Percentiles rank a stretch among this genome's conserved stretches.
These are phyloP conservation scores for Cherax quadricarinatus DNA, from an alignment of 1,140 invertebrate genomes.

Conservation along the genomic window DNA sequence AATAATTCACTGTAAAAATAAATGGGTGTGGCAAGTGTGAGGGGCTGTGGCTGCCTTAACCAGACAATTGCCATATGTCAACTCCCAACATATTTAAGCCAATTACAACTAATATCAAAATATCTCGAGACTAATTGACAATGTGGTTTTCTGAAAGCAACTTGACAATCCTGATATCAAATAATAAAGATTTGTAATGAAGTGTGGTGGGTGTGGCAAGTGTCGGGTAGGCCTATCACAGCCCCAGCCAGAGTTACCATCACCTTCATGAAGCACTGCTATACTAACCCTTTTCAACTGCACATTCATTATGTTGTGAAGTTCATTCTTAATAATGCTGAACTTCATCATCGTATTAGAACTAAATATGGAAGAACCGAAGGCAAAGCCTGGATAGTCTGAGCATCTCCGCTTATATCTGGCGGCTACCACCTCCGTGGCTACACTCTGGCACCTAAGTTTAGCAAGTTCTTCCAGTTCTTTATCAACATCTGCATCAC, in stretches of 20 bases:
- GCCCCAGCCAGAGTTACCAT: background rate
- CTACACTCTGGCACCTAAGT: constrained; percentile 90
- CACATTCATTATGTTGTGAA: constrained; percentile 97
- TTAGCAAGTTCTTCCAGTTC: constrained; percentile 81
- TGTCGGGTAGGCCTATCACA: background rate
- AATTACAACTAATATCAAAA: background rate
- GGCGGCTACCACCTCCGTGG: constrained; percentile 90
- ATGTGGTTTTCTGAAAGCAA: too few relatives aligned
- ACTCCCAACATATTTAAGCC: background rate
- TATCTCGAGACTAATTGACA: too few relatives aligned
- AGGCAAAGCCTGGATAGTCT: constrained; percentile 94
- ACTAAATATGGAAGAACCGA: constrained; percentile 93
- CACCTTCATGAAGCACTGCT: background rate
- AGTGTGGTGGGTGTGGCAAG: background rate
- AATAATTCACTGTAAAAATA: too few relatives aligned
- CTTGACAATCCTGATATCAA: too few relatives aligned
- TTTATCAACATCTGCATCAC: constrained; percentile 56
- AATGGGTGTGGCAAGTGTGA: too few relatives aligned
- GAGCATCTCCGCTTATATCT: constrained; percentile 88
- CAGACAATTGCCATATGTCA: background rate
- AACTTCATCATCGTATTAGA: constrained; percentile 99
- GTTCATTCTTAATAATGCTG: constrained; percentile 96
- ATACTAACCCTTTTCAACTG: constrained; percentile 96
- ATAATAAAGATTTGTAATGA: too few relatives aligned
- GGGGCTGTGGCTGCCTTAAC: background rate